phyloP scores from a whole-genome alignment of 2,888 invertebrate species.

The Tanytarsus gracilentus region DNA sequence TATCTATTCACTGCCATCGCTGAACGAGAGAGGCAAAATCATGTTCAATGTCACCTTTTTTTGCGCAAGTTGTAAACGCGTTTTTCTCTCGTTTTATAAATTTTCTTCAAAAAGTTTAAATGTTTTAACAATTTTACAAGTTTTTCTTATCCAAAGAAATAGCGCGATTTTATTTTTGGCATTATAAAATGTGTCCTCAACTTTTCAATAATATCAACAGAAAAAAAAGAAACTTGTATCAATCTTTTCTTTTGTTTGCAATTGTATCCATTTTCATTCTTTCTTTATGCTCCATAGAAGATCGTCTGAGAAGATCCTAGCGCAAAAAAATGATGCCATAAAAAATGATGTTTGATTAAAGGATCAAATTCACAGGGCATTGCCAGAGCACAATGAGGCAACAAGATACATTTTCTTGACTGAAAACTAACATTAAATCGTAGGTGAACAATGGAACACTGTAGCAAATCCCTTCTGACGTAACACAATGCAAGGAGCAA shows the following conservation, averaged over 20 bases:
- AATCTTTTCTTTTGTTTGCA: conserved; percentile 21
- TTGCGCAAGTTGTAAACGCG: neutral
- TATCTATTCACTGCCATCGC: neutral
- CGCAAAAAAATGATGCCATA: conserved; percentile 3
- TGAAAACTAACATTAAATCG: conserved; percentile 22
- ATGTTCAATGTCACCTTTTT: conserved; percentile 17
- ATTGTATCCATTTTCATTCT: conserved; percentile 1
- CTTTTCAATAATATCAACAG: neutral
- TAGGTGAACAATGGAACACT: conserved; percentile 15
- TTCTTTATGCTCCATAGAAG: neutral
- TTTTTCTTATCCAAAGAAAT: too few species aligned
- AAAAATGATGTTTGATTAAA: conserved; percentile 30
- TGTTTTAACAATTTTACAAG: too few species aligned
- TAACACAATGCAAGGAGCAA: neutral
- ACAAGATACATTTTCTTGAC: conserved; percentile 3
- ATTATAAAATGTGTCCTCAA: too few species aligned
- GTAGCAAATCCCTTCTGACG: conserved; percentile 8
- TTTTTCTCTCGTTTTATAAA: neutral
- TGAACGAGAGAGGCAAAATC: conserved; percentile 22
- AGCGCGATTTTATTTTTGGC: too few species aligned
- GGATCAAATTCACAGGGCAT: conserved; percentile 27
- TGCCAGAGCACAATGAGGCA: conserved; percentile 1
- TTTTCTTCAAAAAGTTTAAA: too few species aligned
- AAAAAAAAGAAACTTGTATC: conserved; percentile 24
- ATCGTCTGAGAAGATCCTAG: too few species aligned